These are phyloP conservation scores for Caenorhabditis sp. DNA, from an alignment of 2,888 invertebrate species.

Conservation along the genomic window DNA sequence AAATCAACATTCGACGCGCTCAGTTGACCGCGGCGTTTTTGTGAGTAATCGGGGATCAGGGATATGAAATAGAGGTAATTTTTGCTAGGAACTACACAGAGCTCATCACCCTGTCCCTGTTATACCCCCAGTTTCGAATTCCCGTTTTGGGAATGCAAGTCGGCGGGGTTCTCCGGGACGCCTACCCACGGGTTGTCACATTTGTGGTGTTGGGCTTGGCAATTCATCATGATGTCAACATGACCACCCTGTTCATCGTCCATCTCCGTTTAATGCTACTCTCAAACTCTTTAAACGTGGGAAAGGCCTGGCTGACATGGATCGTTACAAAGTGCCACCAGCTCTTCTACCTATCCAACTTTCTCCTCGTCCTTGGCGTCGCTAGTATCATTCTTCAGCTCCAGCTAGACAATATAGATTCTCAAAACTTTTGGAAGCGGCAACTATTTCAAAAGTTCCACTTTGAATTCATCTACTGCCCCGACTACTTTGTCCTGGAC, in stretches of 20 bases:
- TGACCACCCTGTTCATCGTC: constrained; percentile 37
- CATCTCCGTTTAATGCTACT: constrained; percentile 32
- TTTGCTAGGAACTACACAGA: constrained; percentile 45
- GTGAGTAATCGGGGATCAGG: too few species aligned
- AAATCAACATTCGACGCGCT: constrained; percentile 17
- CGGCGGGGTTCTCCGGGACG: constrained; percentile 17
- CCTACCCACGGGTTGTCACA: constrained; percentile 29
- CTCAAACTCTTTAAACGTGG: constrained; percentile 27
- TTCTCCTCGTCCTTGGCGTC: constrained; percentile 27
- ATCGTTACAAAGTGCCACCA: constrained; percentile 18
- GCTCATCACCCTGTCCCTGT: constrained; percentile 38
- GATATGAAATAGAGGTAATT: too few species aligned
- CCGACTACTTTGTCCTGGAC: constrained; percentile 26
- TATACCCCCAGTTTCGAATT: constrained; percentile 36
- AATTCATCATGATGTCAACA: constrained; percentile 42
- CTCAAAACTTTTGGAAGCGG: constrained; percentile 24
- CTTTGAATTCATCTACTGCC: constrained; percentile 34
- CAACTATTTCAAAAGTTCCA: constrained; percentile 16
- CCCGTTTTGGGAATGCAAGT: constrained; percentile 46
- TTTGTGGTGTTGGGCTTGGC: constrained; percentile 24
- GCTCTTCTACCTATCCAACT: constrained; percentile 17
- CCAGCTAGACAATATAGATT: constrained; percentile 22
- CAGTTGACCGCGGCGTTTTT: constrained; percentile 30
- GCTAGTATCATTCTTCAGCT: constrained; percentile 23
- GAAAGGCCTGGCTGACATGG: constrained; percentile 15